Evolutionary conservation across 92 coral and sea anemone genomes (phyloP), one percentile per base, ranked within the genome.

Genomic region (Anthopleura xanthogrammica): DNA sequence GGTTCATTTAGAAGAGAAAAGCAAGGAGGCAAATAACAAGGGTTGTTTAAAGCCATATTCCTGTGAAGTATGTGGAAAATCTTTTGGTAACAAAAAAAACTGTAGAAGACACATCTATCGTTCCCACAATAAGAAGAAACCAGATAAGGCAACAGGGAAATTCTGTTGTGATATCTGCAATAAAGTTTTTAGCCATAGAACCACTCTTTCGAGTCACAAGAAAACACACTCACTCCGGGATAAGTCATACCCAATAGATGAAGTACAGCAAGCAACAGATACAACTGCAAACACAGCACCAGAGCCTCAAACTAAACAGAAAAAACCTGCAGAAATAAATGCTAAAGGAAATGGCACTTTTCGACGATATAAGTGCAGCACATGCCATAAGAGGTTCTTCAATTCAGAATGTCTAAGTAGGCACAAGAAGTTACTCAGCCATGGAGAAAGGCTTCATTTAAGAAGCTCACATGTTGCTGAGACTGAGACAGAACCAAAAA

Each of bases 141-240:
- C 12, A 41, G 36, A 20, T 20, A 12, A 14, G 0, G 29, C 72
- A 2, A n/a, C 4, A 2, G 70, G 9, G 11, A 62, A n/a, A 24
- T 79, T 60, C 65, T 48, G 65, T 2, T 77, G 81, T 77, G 60
- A 58, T 12, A 5, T 52, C 39, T 77, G 81, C 43, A 52, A 9
- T 23, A 77, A 77, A 60, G 36, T 52, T 42, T 77, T 22, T 77
- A 19, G 7, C 16, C 39, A 52, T 6, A 11, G 40, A n/a, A 20
- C 43, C 52, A 36, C 29, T 52, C 81, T 77, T 29, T 54, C 81
- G 20, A 77, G 23, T 56, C 81, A 77, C 19, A 52, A 77, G 65
- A 77, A 29, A 52, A 24, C 42, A 41, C 66, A 52, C 65, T 16
- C 12, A 4, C 2, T 55, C 48, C 40, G 48, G 68, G 3, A 78